Evolutionary conservation across 2,888 invertebrate genomes (phyloP).

Genomic region (Orthosia incerta): DNA sequence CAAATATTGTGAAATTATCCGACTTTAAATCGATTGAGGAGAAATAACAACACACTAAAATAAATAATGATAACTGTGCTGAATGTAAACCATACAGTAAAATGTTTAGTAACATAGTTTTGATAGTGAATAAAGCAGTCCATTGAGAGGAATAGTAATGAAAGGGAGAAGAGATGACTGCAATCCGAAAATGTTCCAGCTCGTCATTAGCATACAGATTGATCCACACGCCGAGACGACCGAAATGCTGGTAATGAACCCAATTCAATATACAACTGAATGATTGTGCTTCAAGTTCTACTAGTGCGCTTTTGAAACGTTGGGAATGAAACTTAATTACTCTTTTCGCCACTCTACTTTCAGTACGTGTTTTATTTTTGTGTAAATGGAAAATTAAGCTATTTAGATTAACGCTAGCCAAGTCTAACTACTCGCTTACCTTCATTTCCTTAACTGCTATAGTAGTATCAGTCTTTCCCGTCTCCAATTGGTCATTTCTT

Average conservation of each 20-base stretch:
- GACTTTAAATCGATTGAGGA: neutral
- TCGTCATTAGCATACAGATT: slow-evolving; percentile 88
- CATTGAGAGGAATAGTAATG: slow-evolving; percentile 69
- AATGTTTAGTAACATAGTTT: slow-evolving; percentile 2
- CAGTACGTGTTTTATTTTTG: neutral
- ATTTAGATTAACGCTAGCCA: neutral
- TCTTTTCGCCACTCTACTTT: slow-evolving; percentile 9
- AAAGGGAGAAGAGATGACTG: slow-evolving; percentile 69
- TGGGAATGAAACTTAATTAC: slow-evolving; percentile 42
- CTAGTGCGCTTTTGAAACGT: slow-evolving; percentile 29
- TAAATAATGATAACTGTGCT: neutral
- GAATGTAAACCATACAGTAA: slow-evolving; percentile 13
- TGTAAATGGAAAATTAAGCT: neutral
- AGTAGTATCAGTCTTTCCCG: slow-evolving; percentile 83
- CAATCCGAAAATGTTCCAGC: slow-evolving; percentile 68
- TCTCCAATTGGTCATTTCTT: slow-evolving; percentile 79
- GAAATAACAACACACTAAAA: neutral
- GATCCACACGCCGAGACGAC: slow-evolving; percentile 75
- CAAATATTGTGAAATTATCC: slow-evolving; percentile 9
- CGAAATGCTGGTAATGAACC: slow-evolving; percentile 78
- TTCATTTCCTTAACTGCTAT: slow-evolving; percentile 79
- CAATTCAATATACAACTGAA: slow-evolving; percentile 70
- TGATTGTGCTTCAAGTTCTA: slow-evolving; percentile 62
- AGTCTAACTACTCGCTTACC: slow-evolving; percentile 74
- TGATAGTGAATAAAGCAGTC: slow-evolving; percentile 51